These are phyloP conservation scores for Druon quercuslanigerum DNA, from an alignment of 1,140 invertebrate species.

Conservation along the genomic window DNA sequence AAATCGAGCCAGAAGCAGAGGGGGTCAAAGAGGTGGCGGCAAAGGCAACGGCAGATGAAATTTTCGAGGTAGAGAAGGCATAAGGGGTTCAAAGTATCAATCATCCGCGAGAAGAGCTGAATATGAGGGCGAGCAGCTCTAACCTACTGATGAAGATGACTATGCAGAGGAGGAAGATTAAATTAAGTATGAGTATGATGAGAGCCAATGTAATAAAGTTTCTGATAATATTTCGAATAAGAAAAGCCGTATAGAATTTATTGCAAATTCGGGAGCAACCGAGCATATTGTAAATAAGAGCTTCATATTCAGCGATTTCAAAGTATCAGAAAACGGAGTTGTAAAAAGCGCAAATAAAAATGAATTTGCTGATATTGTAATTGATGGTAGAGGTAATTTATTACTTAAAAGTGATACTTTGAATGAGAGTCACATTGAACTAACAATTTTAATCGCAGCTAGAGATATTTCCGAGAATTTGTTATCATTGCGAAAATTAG, in stretches of 20 bases:
- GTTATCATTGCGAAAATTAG: no score
- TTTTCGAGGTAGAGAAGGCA: slow-evolving; percentile 33
- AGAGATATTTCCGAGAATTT: no score
- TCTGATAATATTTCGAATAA: no score
- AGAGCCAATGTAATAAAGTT: no score
- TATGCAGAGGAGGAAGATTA: slow-evolving; percentile 30
- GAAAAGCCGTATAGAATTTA: no score
- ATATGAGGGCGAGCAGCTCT: slow-evolving; percentile 31
- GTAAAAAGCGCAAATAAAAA: slow-evolving; percentile 50
- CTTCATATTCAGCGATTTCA: slow-evolving; percentile 41
- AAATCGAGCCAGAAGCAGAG: slow-evolving; percentile 19
- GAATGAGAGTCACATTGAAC: slow-evolving; percentile 38
- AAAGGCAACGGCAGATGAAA: background rate
- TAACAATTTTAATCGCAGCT: slow-evolving; percentile 30
- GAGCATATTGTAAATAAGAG: slow-evolving; percentile 45
- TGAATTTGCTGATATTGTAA: slow-evolving; percentile 42
- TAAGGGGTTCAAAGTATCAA: slow-evolving; percentile 24
- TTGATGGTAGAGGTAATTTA: slow-evolving; percentile 47
- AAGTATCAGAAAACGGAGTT: slow-evolving; percentile 35
- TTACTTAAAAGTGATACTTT: slow-evolving; percentile 36
- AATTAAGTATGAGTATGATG: background rate
- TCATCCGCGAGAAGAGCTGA: slow-evolving; percentile 42
- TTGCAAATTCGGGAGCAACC: slow-evolving; percentile 38
- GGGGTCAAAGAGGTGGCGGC: no score
- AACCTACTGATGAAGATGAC: background rate